Percentiles rank a stretch among this genome's conserved stretches.
These are phyloP conservation scores for Parelbella ahira DNA, from an alignment of 2,888 invertebrate species.

Conservation along the genomic window DNA sequence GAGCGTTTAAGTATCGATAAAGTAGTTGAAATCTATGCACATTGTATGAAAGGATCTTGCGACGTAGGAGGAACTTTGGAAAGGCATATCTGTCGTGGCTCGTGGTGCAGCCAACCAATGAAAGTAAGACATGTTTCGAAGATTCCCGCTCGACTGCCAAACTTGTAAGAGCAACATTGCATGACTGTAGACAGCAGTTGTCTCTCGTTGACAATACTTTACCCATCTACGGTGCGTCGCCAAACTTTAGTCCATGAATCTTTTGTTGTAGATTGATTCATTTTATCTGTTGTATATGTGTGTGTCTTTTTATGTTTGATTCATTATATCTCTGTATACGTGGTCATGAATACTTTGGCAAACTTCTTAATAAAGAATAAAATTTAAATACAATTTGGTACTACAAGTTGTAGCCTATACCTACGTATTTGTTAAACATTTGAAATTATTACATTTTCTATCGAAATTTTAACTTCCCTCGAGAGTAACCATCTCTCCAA, in stretches of 20 bases:
- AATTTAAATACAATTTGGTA: too few species aligned
- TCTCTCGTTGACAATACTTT: slow-evolving; percentile 5
- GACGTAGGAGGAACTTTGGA: slow-evolving; percentile 46
- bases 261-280: slow-evolving; percentile 2
- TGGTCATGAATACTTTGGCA: too few species aligned
- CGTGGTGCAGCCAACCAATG: slow-evolving; percentile 54
- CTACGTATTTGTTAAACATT: slow-evolving; percentile 14
- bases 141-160: slow-evolving; percentile 36
- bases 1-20: slow-evolving; percentile 10
- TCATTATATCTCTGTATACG: too few species aligned
- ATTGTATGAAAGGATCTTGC: slow-evolving; percentile 23
- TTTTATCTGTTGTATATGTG: background rate
- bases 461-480: slow-evolving; percentile 5
- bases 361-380: too few species aligned
- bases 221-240: background rate
- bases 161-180: slow-evolving; percentile 51
- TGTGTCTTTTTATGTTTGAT: background rate
- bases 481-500: slow-evolving; percentile 24
- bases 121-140: slow-evolving; percentile 52
- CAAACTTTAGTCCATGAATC: background rate
- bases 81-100: slow-evolving; percentile 44
- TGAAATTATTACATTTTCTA: slow-evolving; percentile 7
- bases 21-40: slow-evolving; percentile 11
- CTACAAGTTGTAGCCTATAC: too few species aligned
- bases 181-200: slow-evolving; percentile 36